Percentiles rank a stretch among this genome's conserved stretches.
Conservation (phyloP, 2,113 vertebrate species). For the Conger conger region DNA sequence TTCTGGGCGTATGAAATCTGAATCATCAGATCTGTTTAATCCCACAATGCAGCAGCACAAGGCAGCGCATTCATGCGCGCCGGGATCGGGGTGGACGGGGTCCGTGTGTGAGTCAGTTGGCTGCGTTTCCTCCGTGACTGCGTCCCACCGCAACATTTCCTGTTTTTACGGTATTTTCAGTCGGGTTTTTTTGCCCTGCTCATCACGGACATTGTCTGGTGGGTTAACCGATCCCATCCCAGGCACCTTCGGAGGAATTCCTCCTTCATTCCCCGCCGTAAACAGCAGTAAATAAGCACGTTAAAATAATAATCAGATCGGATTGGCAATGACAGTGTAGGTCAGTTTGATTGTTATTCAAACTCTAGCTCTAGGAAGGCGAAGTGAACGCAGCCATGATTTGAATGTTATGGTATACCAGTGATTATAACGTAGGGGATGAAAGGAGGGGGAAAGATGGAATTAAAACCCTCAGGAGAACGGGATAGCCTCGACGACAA, state of each 20-base stretch:
- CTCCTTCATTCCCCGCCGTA: not conserved
- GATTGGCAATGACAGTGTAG: not conserved
- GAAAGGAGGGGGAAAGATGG: not conserved
- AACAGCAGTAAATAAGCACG: not conserved
- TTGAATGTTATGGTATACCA: not conserved
- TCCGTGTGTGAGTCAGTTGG: slow-evolving; percentile 38
- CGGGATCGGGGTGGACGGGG: not conserved
- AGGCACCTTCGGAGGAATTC: not conserved
- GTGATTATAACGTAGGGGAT: not conserved
- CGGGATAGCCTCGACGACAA: not conserved
- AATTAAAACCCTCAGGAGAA: not conserved
- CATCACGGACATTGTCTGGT: slow-evolving; percentile 6
- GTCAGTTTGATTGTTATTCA: not conserved
- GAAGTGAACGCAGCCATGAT: not conserved
- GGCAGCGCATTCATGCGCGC: not conserved
- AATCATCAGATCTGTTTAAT: not conserved
- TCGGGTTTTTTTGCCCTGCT: not conserved
- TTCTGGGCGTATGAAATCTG: not conserved
- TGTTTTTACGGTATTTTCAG: slow-evolving; percentile 44
- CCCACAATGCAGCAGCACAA: not conserved
- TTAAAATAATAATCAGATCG: not conserved
- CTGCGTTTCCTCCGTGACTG: slow-evolving; percentile 55
- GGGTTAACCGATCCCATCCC: not conserved
- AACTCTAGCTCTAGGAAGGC: not conserved
- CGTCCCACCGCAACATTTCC: slow-evolving; percentile 43